These are phyloP conservation scores for Petromus typicus DNA, from an alignment of 2,113 vertebrate genomes.

Conservation along the genomic window DNA sequence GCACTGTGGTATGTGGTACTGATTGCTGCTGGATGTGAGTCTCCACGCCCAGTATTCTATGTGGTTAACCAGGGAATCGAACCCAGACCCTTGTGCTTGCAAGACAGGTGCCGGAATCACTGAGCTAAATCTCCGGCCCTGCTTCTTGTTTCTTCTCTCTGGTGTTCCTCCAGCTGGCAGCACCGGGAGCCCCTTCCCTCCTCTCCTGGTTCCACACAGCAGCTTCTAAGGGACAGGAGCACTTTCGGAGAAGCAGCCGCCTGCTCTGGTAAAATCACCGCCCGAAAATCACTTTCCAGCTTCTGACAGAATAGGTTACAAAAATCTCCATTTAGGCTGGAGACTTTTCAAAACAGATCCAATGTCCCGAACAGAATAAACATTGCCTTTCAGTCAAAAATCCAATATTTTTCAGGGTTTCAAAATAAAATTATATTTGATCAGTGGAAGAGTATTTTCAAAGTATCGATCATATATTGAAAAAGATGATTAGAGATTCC, in stretches of 20 bases:
- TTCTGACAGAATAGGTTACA: slow-evolving; percentile 9
- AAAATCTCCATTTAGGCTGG: slow-evolving; percentile 1
- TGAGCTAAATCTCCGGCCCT: no score
- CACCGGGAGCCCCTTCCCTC: background rate
- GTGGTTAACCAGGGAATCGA: no score
- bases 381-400: slow-evolving; percentile 48
- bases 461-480: slow-evolving; percentile 52
- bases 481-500: slow-evolving; percentile 47
- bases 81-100: no score
- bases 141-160: background rate
- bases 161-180: background rate
- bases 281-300: background rate
- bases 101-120: no score
- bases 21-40: no score
- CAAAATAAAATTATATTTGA: slow-evolving; percentile 53
- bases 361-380: slow-evolving; percentile 50
- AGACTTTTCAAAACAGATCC: slow-evolving; percentile 30
- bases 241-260: background rate
- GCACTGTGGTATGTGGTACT: no score
- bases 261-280: background rate
- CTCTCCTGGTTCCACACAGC: background rate
- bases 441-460: slow-evolving; percentile 59
- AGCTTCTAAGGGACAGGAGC: background rate
- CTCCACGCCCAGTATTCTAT: no score
- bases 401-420: slow-evolving; percentile 40